phyloP scores from a whole-genome alignment of 2,888 invertebrate genomes.

The Liodrosophila aerea region DNA sequence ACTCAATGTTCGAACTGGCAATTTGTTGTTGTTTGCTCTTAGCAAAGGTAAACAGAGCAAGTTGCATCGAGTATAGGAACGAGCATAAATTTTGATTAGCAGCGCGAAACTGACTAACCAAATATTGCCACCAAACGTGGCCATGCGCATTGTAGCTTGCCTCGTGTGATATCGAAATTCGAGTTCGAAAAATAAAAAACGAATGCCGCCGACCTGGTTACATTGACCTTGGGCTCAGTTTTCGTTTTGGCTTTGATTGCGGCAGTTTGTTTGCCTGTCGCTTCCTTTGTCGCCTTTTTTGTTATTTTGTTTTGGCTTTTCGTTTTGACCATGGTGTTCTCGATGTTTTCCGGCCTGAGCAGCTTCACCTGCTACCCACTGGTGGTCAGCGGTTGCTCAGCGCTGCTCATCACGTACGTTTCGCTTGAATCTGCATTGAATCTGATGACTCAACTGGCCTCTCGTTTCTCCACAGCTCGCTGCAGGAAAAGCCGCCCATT shows the following conservation, averaged over 20 bases:
- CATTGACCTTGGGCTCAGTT: conserved; percentile 71
- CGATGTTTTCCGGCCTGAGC: conserved; percentile 78
- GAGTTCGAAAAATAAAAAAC: conserved; percentile 6
- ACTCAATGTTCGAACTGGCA: no score
- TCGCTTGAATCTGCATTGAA: neutral
- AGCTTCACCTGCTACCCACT: conserved; percentile 79
- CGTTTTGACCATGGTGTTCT: conserved; percentile 55
- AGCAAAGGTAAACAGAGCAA: no score
- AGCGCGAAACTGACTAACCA: neutral
- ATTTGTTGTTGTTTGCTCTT: no score
- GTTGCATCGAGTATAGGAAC: no score
- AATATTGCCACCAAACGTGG: conserved; percentile 32
- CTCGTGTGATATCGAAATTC: conserved; percentile 20
- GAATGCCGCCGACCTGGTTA: conserved; percentile 18
- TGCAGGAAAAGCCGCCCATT: conserved; percentile 77
- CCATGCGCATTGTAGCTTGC: conserved; percentile 43
- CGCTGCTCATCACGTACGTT: conserved; percentile 73
- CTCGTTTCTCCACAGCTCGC: conserved; percentile 56
- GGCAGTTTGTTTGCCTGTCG: conserved; percentile 37
- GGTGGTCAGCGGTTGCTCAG: conserved; percentile 79
- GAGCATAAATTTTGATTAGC: no score
- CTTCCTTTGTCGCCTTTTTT: conserved; percentile 58
- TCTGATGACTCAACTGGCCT: no score
- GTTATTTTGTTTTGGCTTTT: conserved; percentile 59
- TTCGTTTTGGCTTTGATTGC: conserved; percentile 62